Evolutionary conservation across 1,140 invertebrate species (phyloP).

Genomic region (Psix sp.): DNA sequence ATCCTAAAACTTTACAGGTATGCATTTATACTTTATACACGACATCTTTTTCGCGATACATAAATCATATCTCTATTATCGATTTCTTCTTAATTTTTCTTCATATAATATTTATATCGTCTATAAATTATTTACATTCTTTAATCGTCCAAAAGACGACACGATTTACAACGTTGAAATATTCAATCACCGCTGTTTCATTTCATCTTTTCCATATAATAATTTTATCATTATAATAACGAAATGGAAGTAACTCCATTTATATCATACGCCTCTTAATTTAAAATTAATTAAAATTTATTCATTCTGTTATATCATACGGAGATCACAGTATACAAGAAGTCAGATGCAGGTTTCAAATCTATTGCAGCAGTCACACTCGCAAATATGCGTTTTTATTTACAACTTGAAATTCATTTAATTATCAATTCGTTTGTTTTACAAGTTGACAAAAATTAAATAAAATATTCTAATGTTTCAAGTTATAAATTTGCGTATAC

Average conservation of each 20-base stretch:
- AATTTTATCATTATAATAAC: conserved; percentile 52
- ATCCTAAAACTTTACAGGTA: conserved; percentile 75
- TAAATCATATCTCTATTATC: conserved; percentile 26
- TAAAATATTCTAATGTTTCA: conserved; percentile 40
- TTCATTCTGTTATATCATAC: conserved; percentile 68
- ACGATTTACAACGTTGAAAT: conserved; percentile 43
- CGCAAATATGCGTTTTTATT: conserved; percentile 43
- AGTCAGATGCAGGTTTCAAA: conserved; percentile 74
- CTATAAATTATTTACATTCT: conserved; percentile 72
- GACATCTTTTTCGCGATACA: conserved; percentile 45
- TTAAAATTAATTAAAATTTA: conserved; percentile 65
- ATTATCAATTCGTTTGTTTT: conserved; percentile 25
- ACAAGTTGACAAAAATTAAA: neutral
- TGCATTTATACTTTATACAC: conserved; percentile 69
- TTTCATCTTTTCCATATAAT: conserved; percentile 46
- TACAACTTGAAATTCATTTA: conserved; percentile 41
- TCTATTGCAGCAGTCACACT: conserved; percentile 65
- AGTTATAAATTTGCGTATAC: conserved; percentile 30
- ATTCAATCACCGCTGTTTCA: conserved; percentile 34
- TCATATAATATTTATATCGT: conserved; percentile 61
- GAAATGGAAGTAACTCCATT: conserved; percentile 40
- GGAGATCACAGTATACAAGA: conserved; percentile 78
- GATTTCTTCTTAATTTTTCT: conserved; percentile 28
- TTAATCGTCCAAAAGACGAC: conserved; percentile 61
- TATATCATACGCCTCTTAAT: conserved; percentile 51